Percentiles rank a stretch among this genome's conserved stretches.
Conservation (phyloP, 2,113 vertebrate species). For the Naja naja region DNA sequence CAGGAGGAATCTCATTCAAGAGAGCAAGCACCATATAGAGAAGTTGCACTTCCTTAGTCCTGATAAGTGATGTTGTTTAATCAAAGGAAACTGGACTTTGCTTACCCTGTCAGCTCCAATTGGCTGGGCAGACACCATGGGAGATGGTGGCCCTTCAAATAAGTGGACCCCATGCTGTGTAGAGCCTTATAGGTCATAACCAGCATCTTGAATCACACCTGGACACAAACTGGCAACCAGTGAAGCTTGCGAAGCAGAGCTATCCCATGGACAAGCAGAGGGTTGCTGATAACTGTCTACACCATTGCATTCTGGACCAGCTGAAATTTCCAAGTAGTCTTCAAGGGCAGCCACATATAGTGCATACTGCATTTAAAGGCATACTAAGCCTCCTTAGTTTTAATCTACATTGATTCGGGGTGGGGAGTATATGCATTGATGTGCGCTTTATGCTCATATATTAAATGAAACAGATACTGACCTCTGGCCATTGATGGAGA, state of each 20-base stretch:
- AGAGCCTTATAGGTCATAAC: background rate
- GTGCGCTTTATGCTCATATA: background rate
- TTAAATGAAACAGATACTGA: background rate
- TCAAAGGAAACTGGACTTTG: background rate
- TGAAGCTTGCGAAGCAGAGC: background rate
- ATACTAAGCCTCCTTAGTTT: background rate
- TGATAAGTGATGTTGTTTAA: background rate
- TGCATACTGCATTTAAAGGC: background rate
- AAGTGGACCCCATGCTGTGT: background rate
- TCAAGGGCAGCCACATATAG: background rate
- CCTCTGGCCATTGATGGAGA: background rate
- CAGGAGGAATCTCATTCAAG: background rate
- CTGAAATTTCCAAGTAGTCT: background rate
- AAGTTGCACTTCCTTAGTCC: background rate
- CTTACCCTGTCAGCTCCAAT: background rate
- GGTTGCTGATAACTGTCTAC: background rate
- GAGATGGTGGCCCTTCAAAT: background rate
- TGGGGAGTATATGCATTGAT: background rate
- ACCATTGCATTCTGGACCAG: background rate
- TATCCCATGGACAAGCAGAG: background rate
- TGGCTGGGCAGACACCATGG: background rate
- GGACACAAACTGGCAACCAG: background rate
- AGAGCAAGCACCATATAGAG: background rate
- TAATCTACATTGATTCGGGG: background rate
- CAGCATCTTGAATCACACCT: background rate